Evolutionary conservation across 2,888 invertebrate species (phyloP), one percentile per base, ranked within the genome.

Genomic region (Julus scanicus): DNA sequence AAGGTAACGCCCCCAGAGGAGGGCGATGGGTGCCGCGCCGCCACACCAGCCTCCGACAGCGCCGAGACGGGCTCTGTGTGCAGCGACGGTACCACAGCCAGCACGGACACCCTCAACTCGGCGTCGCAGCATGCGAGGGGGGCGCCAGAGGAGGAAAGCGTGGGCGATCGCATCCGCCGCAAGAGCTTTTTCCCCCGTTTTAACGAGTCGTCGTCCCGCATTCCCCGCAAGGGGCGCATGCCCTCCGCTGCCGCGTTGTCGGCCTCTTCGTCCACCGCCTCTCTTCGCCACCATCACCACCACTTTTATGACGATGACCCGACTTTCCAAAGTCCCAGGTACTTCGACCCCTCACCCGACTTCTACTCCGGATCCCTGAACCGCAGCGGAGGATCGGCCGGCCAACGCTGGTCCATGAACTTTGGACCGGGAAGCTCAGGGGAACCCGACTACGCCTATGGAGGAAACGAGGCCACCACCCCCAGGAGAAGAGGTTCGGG

Each of bases 101-200:
- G 85, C 29, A 88, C 57, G 15, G 85, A 80, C 37, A 57, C 86
- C 57, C 29, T 48, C 44, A 37, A 44, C 5, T 88, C 89, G 44
- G 2, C 39, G 87, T 17, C n/a, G 39, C 84, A 93, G 91, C 90
- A 91, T 15, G 4, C 4, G 53, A 39, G 86, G 29, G 29, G 29
- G 44, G 87, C 71, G 15, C 39, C 87, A 4, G 91, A 90, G 89
- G 93, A 95, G 89, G 96, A 96, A 91, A 96, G 96, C 89, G 95
- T 97, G 83, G 95, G 95, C 87, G 97, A 97, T 91, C 94, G 97
- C 91, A 97, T 97, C 91, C 94, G 96, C 90, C 94, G 97, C 53
- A 97, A 97, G 92, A 97, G 97, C 92, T 97, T 97, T 92, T 97
- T 97, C 91, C 95, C 96, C 17, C 94, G 97, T 90, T 97, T 97